phyloP scores from a whole-genome alignment of 2,888 invertebrate genomes.

The Drosophila yooni region DNA sequence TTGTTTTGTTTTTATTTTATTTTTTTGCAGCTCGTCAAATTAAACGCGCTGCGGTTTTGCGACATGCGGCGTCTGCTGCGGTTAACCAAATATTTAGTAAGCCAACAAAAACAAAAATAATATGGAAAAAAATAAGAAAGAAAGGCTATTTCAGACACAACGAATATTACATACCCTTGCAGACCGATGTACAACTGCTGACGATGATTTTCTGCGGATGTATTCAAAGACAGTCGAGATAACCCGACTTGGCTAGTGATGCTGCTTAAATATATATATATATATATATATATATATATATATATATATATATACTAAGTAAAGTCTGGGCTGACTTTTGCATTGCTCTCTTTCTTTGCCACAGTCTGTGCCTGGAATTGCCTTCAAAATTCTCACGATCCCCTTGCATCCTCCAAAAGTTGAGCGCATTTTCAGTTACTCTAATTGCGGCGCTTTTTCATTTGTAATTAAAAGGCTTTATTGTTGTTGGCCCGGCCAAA shows the following conservation, averaged over 20 bases:
- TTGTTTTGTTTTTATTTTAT: not conserved
- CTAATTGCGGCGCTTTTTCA: constrained; percentile 68
- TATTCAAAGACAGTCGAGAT: not conserved
- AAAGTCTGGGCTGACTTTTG: not conserved
- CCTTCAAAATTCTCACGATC: constrained; percentile 68
- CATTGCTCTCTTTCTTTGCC: not conserved
- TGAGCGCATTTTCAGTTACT: constrained; percentile 49
- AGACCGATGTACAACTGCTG: not conserved
- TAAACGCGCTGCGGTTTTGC: constrained; percentile 81
- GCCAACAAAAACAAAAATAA: constrained; percentile 3
- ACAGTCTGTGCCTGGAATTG: not conserved
- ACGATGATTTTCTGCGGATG: not conserved
- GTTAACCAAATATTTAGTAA: constrained; percentile 63
- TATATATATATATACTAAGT: not conserved
- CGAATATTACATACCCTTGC: not conserved
- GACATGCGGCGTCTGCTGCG: constrained; percentile 77
- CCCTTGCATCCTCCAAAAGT: constrained; percentile 23
- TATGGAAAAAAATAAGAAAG: not conserved
- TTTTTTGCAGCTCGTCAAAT: constrained; percentile 59
- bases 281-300: not conserved
- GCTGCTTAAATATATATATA: not conserved
- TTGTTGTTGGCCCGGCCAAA: constrained; percentile 41
- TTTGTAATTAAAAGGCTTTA: constrained; percentile 73
- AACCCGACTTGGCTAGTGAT: not conserved
- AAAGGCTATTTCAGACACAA: too few relatives aligned